Evolutionary conservation across 2,797 vertebrate genomes (phyloP).

Genomic region (Huso huso): DNA sequence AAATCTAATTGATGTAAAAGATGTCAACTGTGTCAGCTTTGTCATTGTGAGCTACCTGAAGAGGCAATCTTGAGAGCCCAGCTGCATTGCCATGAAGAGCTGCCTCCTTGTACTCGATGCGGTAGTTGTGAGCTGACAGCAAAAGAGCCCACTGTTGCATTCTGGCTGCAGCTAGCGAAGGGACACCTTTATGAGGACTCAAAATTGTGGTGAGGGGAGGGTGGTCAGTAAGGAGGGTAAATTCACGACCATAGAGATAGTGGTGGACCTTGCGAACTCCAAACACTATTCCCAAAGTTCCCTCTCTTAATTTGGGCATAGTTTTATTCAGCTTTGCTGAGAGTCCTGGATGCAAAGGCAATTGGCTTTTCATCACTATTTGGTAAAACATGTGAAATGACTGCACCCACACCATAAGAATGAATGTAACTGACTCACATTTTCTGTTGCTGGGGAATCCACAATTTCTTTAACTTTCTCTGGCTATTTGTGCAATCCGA

Average conservation of each 20-base stretch:
- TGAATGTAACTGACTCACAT: neutral
- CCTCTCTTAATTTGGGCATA: neutral
- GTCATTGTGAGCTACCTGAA: neutral
- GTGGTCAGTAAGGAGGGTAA: neutral
- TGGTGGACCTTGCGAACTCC: neutral
- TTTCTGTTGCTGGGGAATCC: neutral
- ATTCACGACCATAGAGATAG: neutral
- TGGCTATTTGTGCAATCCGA: neutral
- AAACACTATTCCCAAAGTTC: neutral
- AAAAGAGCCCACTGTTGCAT: neutral
- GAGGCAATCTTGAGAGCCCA: neutral
- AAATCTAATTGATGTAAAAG: too few species aligned
- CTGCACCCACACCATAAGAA: too few species aligned
- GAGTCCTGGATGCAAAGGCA: too few species aligned
- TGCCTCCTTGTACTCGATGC: neutral
- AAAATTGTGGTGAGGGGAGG: neutral
- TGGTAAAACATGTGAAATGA: too few species aligned
- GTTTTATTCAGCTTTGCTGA: neutral
- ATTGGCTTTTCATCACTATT: too few species aligned
- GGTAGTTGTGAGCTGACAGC: neutral
- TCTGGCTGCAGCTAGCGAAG: neutral
- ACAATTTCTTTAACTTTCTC: neutral
- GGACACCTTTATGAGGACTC: neutral
- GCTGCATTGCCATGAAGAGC: too few species aligned
- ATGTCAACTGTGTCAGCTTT: too few species aligned